phyloP scores from a whole-genome alignment of 2,888 invertebrate genomes.

The Andrena dorsata region DNA sequence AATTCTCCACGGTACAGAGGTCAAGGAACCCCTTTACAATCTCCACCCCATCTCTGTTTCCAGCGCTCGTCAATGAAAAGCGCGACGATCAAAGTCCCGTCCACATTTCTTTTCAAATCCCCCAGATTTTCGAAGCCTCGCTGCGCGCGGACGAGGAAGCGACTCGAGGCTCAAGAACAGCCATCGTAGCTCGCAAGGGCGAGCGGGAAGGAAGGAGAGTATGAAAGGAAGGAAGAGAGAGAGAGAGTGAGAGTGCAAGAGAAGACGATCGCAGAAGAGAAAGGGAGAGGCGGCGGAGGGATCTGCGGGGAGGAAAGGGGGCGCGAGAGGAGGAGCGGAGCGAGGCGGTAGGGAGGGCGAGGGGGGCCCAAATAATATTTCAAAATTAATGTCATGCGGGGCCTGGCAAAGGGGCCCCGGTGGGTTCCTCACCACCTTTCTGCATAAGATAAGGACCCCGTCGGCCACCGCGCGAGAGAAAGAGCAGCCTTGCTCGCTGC shows the following conservation, averaged over 20 bases:
- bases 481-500: conserved; percentile 22
- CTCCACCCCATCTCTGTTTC: too few species aligned
- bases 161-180: too few species aligned
- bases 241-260: background rate
- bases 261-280: background rate
- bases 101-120: background rate
- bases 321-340: conserved; percentile 36
- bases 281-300: background rate
- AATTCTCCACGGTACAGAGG: too few species aligned
- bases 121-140: background rate
- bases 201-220: too few species aligned
- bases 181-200: too few species aligned
- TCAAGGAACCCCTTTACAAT: too few species aligned
- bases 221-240: background rate
- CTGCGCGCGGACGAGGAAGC: background rate
- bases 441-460: conserved; percentile 76
- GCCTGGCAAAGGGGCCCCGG: conserved; percentile 75
- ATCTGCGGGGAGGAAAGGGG: background rate
- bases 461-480: conserved; percentile 63
- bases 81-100: background rate
- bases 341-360: conserved; percentile 50
- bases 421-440: conserved; percentile 72
- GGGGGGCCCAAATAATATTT: conserved; percentile 81
- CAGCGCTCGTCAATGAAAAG: background rate
- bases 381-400: conserved; percentile 83